Evolutionary conservation across 92 coral and sea anemone genomes (phyloP).

Genomic region (Siderastrea siderea): DNA sequence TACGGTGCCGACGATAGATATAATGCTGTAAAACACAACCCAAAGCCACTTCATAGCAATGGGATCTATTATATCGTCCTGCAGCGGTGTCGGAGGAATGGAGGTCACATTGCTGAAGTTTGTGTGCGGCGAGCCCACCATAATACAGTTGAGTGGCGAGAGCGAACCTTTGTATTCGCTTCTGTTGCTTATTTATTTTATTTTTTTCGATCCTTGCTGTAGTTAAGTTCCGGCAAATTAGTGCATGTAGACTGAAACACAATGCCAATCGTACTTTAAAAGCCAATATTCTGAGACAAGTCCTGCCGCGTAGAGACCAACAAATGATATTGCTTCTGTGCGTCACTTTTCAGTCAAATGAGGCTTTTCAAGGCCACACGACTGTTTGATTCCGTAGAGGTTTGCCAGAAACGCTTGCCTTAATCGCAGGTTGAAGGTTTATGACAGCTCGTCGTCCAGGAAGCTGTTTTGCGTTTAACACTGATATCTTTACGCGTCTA

Average conservation of each 20-base stretch:
- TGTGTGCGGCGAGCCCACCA: slow-evolving; percentile 9
- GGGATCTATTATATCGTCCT: not conserved
- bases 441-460: slow-evolving; percentile 1
- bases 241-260: slow-evolving; percentile 3
- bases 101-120: slow-evolving; percentile 56
- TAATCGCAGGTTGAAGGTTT: slow-evolving; percentile 10
- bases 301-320: not conserved
- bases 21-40: slow-evolving; percentile 48
- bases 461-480: not conserved
- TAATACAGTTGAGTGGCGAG: not conserved
- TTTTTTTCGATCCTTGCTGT: not conserved
- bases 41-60: slow-evolving; percentile 6
- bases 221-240: slow-evolving; percentile 27
- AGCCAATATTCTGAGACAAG: slow-evolving; percentile 7
- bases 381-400: slow-evolving; percentile 8
- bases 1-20: slow-evolving; percentile 71
- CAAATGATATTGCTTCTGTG: slow-evolving; percentile 8
- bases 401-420: slow-evolving; percentile 4
- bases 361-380: not conserved
- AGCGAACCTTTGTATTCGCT: not conserved
- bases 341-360: not conserved
- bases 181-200: slow-evolving; percentile 8
- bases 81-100: slow-evolving; percentile 14
- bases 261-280: slow-evolving; percentile 13
- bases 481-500: slow-evolving; percentile 12